phyloP scores from a whole-genome alignment of 2,888 invertebrate genomes.

The Acanthopleura granulata region DNA sequence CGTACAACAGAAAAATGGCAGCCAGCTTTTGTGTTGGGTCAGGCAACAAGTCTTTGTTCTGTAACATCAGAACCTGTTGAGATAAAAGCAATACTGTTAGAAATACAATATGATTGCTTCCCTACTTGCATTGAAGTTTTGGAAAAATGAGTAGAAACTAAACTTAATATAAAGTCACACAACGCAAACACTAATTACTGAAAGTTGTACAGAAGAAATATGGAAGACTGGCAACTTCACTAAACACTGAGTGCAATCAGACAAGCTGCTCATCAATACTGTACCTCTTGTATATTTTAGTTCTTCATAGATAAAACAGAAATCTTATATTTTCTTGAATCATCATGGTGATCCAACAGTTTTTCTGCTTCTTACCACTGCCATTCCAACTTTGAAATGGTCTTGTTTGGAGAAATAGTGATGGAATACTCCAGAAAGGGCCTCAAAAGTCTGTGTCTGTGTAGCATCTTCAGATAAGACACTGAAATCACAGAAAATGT shows the following conservation, averaged over 20 bases:
- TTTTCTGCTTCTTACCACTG: constrained; percentile 54
- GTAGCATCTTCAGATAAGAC: constrained; percentile 81
- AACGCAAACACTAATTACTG: too few species aligned
- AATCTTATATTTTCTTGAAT: too few species aligned
- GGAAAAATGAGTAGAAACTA: too few species aligned
- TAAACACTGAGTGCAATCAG: too few species aligned
- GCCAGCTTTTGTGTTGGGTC: constrained; percentile 79
- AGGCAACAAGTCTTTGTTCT: constrained; percentile 80
- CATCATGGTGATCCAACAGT: background rate
- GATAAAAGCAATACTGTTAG: too few species aligned
- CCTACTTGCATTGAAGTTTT: too few species aligned
- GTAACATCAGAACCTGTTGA: constrained; percentile 74
- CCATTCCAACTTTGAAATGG: constrained; percentile 77
- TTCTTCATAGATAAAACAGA: too few species aligned
- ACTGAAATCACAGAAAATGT: constrained; percentile 68
- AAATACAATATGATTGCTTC: background rate
- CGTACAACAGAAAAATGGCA: constrained; percentile 79
- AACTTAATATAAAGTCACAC: too few species aligned
- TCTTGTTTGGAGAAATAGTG: constrained; percentile 82
- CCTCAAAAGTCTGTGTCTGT: constrained; percentile 82
- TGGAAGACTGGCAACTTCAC: too few species aligned
- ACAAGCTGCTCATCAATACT: too few species aligned
- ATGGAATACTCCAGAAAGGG: constrained; percentile 81
- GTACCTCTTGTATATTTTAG: too few species aligned
- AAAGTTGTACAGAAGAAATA: too few species aligned